Base-by-base conservation (phyloP, 2,888 invertebrate species). In the Epinotia ramella region DNA sequence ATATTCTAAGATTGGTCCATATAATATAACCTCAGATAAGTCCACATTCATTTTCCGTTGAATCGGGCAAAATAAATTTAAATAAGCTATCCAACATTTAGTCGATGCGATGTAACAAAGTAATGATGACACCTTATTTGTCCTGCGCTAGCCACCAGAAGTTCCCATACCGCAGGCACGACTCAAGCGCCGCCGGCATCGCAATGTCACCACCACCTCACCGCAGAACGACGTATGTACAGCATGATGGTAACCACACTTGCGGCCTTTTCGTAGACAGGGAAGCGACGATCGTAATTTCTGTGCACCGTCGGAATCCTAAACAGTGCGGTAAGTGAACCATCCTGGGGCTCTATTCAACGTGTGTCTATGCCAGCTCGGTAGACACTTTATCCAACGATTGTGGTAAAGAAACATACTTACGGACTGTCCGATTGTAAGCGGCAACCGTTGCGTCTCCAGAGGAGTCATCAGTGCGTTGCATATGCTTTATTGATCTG, bases 251-350 rank as follows among this genome's bases (percentile, higher is more conserved):
- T 33, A 16, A 28, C 2, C 18, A 7, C 5, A 53, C 28, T 62
- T 70, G 4, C 4, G 5, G 13, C 53, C 33, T 53, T 62, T 28
- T 33, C 6, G 20, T 16, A 33, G n/a, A 28, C 44, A 62, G 28
- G 60, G 70, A 63, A 70, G 78, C 78, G 64, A 76, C 77, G 72
- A 78, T 83, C 83, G 84, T 83, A 84, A 84, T 79, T 71, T 63
- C 68, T 67, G 73, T 65, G 65, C 75, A 66, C 70, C 65, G 65
- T 53, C 65, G 1, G 75, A 75, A 75, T 75, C 65, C 53, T 66
- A 75, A 75, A n/a, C 70, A 74, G 75, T 40, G 18, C 24, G 44
- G 57, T 40, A 44, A 59, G 44, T 64, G 40, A 20, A 44, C 56
- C 64, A 64, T 40, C 33, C 71, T 16, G 13, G 46, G 53, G 53